Evolutionary conservation across 2,888 invertebrate species (phyloP).

Genomic region (Drosophila sordidula): DNA sequence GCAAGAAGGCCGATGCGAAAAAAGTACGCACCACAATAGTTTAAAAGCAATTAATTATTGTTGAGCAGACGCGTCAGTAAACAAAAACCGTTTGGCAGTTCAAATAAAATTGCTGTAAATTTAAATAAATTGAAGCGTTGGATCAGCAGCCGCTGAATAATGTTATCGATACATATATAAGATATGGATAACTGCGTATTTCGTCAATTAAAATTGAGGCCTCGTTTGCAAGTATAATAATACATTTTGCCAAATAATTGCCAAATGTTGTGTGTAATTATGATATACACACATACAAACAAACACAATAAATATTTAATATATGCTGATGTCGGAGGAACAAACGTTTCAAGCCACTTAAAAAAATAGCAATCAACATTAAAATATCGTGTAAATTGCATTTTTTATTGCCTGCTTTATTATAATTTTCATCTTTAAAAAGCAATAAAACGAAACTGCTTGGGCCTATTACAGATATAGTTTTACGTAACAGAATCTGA

Average conservation of each 20-base stretch:
- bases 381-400: conserved; percentile 5
- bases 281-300: background rate
- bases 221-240: conserved; percentile 12
- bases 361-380: conserved; percentile 11
- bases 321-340: background rate
- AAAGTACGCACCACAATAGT: conserved; percentile 4
- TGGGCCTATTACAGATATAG: background rate
- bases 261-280: conserved; percentile 8
- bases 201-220: conserved; percentile 19
- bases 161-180: background rate
- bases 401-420: conserved; percentile 1
- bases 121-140: conserved; percentile 28
- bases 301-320: background rate
- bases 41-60: conserved; percentile 29
- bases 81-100: conserved; percentile 37
- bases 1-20: background rate
- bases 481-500: background rate
- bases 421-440: background rate
- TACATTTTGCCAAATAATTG: conserved; percentile 26
- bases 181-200: background rate
- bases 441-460: background rate
- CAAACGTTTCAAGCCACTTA: conserved; percentile 7
- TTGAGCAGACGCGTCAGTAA: conserved; percentile 24
- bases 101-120: conserved; percentile 25
- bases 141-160: conserved; percentile 7